A percentile compares a stretch with the other conserved stretches of the same genome.
phyloP scores from a whole-genome alignment of 2,797 vertebrate genomes.

The Steatocranus sp. region DNA sequence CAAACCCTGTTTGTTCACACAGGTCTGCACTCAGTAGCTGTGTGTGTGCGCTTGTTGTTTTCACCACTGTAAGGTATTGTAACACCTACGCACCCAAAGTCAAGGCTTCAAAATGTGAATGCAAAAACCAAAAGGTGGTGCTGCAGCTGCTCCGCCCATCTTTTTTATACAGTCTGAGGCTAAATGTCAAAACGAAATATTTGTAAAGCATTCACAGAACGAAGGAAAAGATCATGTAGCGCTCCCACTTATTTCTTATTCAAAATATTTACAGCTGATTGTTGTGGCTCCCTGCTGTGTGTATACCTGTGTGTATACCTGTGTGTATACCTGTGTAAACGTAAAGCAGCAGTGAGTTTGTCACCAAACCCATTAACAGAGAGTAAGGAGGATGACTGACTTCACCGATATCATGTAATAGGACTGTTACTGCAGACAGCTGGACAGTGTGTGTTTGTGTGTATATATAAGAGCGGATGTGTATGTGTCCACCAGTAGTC shows the following conservation, averaged over 20 bases:
- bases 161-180: neutral
- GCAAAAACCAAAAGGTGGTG: neutral
- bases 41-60: neutral
- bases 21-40: neutral
- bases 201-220: neutral
- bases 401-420: conserved; percentile 57
- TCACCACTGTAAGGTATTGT: neutral
- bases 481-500: conserved; percentile 11
- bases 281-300: neutral
- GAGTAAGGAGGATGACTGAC: conserved; percentile 34
- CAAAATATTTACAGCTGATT: neutral
- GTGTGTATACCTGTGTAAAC: neutral
- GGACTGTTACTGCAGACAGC: conserved; percentile 36
- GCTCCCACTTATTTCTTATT: neutral
- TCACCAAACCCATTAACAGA: conserved; percentile 34
- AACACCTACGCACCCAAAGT: neutral
- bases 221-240: neutral
- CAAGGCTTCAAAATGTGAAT: neutral
- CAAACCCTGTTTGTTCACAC: neutral
- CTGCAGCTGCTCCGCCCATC: neutral
- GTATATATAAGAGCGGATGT: neutral
- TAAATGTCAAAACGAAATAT: neutral
- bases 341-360: neutral
- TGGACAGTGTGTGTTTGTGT: conserved; percentile 11
- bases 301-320: fast-evolving